Base-by-base conservation (phyloP, 2,888 invertebrate genomes). In the Callinectes sapidus region DNA sequence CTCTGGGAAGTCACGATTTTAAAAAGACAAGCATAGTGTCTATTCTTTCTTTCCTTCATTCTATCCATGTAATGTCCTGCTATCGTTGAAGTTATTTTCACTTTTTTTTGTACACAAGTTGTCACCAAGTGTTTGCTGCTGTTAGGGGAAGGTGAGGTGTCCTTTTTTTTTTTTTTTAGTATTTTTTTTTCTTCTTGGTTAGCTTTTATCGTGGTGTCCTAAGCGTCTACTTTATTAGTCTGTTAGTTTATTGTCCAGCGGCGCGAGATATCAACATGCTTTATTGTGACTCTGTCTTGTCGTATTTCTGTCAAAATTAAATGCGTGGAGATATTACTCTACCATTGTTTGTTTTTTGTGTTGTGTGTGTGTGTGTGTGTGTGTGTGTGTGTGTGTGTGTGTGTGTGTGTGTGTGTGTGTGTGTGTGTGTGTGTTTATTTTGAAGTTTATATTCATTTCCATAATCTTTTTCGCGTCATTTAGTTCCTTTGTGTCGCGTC, bases 381-480 rank as follows among this genome's bases (percentile, higher is more conserved):
- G n/a, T 81, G 81, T 28, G 81, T 86, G 35, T 86, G 14, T 86
- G 86, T 86, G 86, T 86, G 32, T 81, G 81, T 81, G 81, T 81
- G n/a, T 81, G 81, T 28, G 81, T 86, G 35, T 86, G 14, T 86
- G 86, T 86, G 86, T 86, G 81, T 81, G 81, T 81, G 81, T 81
- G 81, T 81, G 81, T 81, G n/a, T 81, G 81, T 28, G 81, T 86
- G 35, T 86, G 14, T 86, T 39, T 86, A 42, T 86, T 35, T 86
- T 35, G 35, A 42, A 42, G 86, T 48, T n/a, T 87, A 54, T 87
- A 54, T 87, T n/a, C 54, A 87, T 48, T 48, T 87, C 18, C 87
- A 87, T 87, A 48, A 28, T 54, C 54, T 87, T 13, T 18, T 18
- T 16, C 35, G 18, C n/a, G 87, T 87, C 87, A 87, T 48, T 48